Base-by-base conservation (phyloP, 2,888 invertebrate genomes). In the Microchrysa polita region DNA sequence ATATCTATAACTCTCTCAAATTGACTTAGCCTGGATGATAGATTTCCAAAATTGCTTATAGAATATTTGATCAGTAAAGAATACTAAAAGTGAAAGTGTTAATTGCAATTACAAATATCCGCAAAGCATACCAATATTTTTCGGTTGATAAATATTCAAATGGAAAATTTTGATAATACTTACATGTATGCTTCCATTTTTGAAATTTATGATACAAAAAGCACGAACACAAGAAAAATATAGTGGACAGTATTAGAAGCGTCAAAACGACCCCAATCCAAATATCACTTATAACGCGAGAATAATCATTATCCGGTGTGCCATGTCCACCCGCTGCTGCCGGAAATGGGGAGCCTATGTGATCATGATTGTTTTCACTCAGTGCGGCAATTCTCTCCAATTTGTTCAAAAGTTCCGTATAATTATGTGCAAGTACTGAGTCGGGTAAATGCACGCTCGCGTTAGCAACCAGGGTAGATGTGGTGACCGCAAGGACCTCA, bases 251-350 rank as follows among this genome's bases (percentile, higher is more conserved):
- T 73, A 89, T 88, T 81, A 90, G 86, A 55, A 89, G 82, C 40
- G 89, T 88, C 16, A 90, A 81, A 18, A 89, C 88, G 55, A 89
- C 87, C 7, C 89, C 89, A 65, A 90, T 88, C 89, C 89, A 90
- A 72, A 90, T 87, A 79, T 90, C 90, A 72, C 88, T 88, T 74
- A 89, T 83, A 76, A 88, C 87, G 75, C 88, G 86, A 73, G 88
- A 87, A 78, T 88, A 88, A 76, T 87, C 86, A 5, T 83, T 84
- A 77, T 87, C 87, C 1, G 81, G 79, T 53, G 79, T 77, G 22
- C 34, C 23, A 12, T 20, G 61, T 23, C 22, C 40, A 40, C 22
- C 65, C 10, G n/a, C 10, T 20, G 53, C 23, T 22, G 12, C 59
- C 7, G 57, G 34, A 20, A 69, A 40, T 34, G 18, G 4, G n/a